Evolutionary conservation across 2,797 vertebrate species (phyloP).

Genomic region (Sebastes baramenuke): DNA sequence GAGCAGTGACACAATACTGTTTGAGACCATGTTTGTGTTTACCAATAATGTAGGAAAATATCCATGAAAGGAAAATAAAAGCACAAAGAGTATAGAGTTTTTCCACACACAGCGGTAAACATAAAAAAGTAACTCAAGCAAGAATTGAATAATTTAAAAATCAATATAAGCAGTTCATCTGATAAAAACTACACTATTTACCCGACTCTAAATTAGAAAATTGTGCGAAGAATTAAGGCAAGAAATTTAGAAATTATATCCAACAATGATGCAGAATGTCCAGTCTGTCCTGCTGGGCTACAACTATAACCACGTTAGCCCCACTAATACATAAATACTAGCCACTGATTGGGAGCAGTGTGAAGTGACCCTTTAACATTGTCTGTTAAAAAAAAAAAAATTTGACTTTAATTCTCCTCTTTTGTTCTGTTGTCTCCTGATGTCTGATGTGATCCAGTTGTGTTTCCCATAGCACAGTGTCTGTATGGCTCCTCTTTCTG

Average conservation of each 20-base stretch:
- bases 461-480: constrained; percentile 10
- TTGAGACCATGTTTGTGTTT: background rate
- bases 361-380: background rate
- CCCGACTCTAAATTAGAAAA: background rate
- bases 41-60: background rate
- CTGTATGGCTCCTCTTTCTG: constrained; percentile 10
- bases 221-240: background rate
- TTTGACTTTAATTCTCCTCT: background rate
- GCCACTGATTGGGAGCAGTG: background rate
- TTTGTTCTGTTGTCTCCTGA: background rate
- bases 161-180: background rate
- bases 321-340: background rate
- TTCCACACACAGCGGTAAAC: background rate
- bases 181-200: background rate
- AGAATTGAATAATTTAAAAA: background rate
- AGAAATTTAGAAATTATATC: background rate
- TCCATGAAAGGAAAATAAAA: background rate
- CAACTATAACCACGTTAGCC: background rate
- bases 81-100: background rate
- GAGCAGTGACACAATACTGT: background rate
- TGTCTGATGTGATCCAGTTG: constrained; percentile 7
- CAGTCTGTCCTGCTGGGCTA: background rate
- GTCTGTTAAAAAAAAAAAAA: background rate
- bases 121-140: background rate
- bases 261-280: background rate